Percentiles rank a stretch among this genome's conserved stretches.
Conservation (phyloP, 1,140 invertebrate species). For the Campoletis sonorensis region DNA sequence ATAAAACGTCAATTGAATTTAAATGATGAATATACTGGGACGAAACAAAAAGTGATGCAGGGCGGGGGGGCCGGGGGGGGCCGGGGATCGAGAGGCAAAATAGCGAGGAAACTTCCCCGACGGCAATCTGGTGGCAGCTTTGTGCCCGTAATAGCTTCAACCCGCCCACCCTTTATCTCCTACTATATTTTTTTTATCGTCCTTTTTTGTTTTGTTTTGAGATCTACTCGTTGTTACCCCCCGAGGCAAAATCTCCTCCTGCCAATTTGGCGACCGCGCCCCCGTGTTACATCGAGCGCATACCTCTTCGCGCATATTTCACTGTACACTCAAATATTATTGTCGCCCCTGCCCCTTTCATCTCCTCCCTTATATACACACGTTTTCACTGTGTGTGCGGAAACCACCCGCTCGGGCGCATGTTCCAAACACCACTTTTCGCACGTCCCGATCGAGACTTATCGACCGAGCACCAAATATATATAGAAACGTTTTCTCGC, state of each 20-base stretch:
- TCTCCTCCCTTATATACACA: no score
- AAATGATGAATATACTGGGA: conserved; percentile 75
- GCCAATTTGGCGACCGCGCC: conserved; percentile 52
- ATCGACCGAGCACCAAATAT: conserved; percentile 21
- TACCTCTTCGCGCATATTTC: conserved; percentile 9
- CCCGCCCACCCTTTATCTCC: conserved; percentile 5
- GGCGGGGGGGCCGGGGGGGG: conserved; percentile 11
- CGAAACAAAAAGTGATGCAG: conserved; percentile 1
- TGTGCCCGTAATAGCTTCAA: conserved; percentile 75
- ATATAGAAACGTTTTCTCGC: not conserved
- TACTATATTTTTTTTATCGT: not conserved
- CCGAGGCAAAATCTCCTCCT: conserved; percentile 21
- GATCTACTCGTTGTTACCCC: conserved; percentile 37
- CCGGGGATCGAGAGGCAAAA: conserved; percentile 11
- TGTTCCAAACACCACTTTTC: not conserved
- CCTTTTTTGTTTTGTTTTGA: conserved; percentile 22
- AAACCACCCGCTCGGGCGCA: conserved; percentile 7
- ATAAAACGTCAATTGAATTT: conserved; percentile 77
- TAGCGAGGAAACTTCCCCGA: conserved; percentile 58
- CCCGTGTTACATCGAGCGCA: conserved; percentile 59
- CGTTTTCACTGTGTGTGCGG: no score
- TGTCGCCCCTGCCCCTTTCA: no score
- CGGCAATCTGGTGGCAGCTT: conserved; percentile 76
- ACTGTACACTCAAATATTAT: not conserved
- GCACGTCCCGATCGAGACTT: conserved; percentile 4